phyloP scores from a whole-genome alignment of 2,888 invertebrate genomes.

The Ferrisia virgata region DNA sequence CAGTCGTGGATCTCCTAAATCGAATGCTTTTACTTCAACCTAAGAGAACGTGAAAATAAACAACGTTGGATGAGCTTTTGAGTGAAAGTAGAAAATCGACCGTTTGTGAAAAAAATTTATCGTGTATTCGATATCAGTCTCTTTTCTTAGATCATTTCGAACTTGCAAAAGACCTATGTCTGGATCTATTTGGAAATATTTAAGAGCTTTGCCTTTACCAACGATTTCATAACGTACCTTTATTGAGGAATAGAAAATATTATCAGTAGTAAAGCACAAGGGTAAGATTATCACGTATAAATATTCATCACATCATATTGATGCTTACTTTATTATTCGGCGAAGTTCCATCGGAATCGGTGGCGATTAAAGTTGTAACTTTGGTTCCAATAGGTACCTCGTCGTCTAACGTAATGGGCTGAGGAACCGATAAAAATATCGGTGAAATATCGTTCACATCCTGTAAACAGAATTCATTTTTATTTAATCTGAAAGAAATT shows the following conservation, averaged over 20 bases:
- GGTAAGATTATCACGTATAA: neutral
- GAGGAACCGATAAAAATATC: conserved; percentile 76
- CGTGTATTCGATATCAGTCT: conserved; percentile 82
- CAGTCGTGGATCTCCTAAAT: conserved; percentile 79
- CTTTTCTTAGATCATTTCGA: conserved; percentile 78
- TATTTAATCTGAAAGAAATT: neutral
- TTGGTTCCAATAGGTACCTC: conserved; percentile 76
- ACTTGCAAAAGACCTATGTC: conserved; percentile 77
- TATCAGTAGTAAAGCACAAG: neutral
- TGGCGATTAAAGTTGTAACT: conserved; percentile 73
- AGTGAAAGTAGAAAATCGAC: too few species aligned
- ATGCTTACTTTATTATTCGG: conserved; percentile 71
- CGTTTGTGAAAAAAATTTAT: too few species aligned
- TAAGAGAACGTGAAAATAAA: conserved; percentile 52
- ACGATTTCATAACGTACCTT: conserved; percentile 69
- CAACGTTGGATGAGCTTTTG: too few species aligned
- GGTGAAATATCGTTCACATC: conserved; percentile 87
- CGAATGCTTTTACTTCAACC: conserved; percentile 82
- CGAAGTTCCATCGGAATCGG: conserved; percentile 79
- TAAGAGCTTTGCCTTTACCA: conserved; percentile 74
- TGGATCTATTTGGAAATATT: conserved; percentile 84
- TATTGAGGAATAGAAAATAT: conserved; percentile 17
- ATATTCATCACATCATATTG: neutral
- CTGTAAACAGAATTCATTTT: too few species aligned
- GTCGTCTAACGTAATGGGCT: conserved; percentile 79